Base-by-base conservation (phyloP, 2,888 invertebrate genomes). In the Pelosia muscerda region DNA sequence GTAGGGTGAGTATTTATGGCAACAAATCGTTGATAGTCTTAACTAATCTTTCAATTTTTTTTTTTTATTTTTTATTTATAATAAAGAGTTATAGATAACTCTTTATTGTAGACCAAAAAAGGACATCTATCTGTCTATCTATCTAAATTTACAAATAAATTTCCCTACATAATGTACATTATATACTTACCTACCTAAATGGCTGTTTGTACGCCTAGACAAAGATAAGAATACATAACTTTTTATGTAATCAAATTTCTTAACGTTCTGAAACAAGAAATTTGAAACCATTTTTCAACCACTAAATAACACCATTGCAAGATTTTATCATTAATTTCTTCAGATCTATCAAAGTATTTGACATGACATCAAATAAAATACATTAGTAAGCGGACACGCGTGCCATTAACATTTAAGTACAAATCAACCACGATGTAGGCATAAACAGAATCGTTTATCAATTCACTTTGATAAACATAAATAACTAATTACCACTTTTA, bases 401-500 rank as follows among this genome's bases (percentile, higher is more conserved):
- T 60, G 34, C 59, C 59, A 58, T 28, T 31, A 59, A 65, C 59
- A 59, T 65, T 38, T 54, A 56, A 60, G 26, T 42, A 28, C 34
- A 53, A 57, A 26, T 66, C 61, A n/a, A 63, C 61, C 42, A 62
- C 49, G 65, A 28, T 64, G 57, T 64, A 42, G 38, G 8, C 19
- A 63, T 25, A 67, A 22, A 53, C 26, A 56, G 23, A 56, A 28
- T 42, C 38, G 28, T 66, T 38, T 56, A 66, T 61, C 54, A 61
- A 38, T 26, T 65, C 5, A 66, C 53, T 59, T 63, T 63, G 34
- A 64, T 55, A 60, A 54, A 38, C 59, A 49, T 13, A 38, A 53
- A 61, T 60, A 59, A 65, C 34, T 62, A 56, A 49, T 61, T 54
- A 22, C 28, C 56, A 49, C 26, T 67, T 23, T 60, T 67, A 69